phyloP scores from a whole-genome alignment of 2,113 vertebrate species.

The Baryphthengus martii region DNA sequence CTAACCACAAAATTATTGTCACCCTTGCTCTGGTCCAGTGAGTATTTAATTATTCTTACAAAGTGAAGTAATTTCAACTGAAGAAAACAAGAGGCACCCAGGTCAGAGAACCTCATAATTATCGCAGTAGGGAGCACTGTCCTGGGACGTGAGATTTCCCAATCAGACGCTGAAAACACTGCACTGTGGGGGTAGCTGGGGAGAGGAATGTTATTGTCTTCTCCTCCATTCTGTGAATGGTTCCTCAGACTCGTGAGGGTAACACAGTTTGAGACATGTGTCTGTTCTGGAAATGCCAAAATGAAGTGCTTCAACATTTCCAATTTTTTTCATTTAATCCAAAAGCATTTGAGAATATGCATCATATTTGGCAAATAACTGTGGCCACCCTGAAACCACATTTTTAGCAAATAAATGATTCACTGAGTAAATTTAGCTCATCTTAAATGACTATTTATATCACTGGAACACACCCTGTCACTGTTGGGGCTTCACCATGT shows the following conservation, averaged over 20 bases:
- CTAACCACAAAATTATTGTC: constrained; percentile 16
- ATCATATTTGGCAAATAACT: constrained; percentile 53
- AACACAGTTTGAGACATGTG: neutral
- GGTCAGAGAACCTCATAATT: constrained; percentile 39
- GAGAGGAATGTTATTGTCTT: neutral
- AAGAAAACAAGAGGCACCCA: constrained; percentile 26
- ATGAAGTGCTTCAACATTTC: constrained; percentile 6
- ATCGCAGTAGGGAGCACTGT: neutral
- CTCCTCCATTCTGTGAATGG: neutral
- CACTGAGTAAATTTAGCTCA: constrained; percentile 63
- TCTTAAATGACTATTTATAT: constrained; percentile 64
- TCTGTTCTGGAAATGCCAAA: neutral
- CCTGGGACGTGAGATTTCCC: constrained; percentile 6
- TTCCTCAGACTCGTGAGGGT: neutral
- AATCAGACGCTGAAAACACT: neutral
- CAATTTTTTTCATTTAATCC: neutral
- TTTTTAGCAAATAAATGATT: constrained; percentile 70
- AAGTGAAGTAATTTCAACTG: constrained; percentile 38
- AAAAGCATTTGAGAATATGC: constrained; percentile 27
- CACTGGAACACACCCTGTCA: constrained; percentile 47
- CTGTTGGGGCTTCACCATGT: constrained; percentile 45
- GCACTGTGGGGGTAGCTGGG: neutral
- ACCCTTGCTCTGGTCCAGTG: constrained; percentile 31
- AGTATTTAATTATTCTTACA: constrained; percentile 55
- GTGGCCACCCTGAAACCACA: constrained; percentile 50